phyloP scores from a whole-genome alignment of 2,113 vertebrate genomes.

The Alexandromys fortis region DNA sequence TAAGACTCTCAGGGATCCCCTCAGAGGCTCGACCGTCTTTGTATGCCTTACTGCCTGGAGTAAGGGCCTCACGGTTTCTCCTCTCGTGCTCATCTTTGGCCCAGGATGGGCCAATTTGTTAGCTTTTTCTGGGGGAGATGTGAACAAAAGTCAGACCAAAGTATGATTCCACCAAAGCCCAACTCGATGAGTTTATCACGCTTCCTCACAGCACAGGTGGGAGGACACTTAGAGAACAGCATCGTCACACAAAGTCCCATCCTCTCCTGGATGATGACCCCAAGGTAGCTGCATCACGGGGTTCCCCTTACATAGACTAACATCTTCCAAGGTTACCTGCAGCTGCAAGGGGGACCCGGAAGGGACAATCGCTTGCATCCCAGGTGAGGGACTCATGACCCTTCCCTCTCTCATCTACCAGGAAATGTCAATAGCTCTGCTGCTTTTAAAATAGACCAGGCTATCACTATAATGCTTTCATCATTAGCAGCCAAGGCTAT shows the following conservation, averaged over 20 bases:
- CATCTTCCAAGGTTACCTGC: neutral
- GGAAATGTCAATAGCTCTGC: neutral
- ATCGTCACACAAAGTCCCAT: neutral
- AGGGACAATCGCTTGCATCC: neutral
- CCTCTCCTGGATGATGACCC: neutral
- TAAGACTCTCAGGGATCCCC: neutral
- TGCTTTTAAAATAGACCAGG: neutral
- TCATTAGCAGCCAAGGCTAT: neutral
- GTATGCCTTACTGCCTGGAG: neutral
- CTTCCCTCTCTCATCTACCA: neutral
- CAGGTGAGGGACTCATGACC: neutral
- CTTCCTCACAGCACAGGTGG: neutral
- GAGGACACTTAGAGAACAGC: neutral
- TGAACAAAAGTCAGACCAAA: neutral
- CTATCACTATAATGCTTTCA: neutral
- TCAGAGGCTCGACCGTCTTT: neutral
- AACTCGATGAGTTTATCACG: neutral
- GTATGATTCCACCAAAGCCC: neutral
- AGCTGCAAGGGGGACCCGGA: neutral
- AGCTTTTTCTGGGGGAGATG: neutral
- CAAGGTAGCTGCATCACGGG: neutral
- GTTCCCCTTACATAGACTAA: neutral
- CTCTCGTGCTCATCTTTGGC: no score
- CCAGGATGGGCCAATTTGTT: neutral
- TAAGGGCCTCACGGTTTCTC: neutral